phyloP scores from a whole-genome alignment of 2,888 invertebrate species.

The Epistrophella euchroma region DNA sequence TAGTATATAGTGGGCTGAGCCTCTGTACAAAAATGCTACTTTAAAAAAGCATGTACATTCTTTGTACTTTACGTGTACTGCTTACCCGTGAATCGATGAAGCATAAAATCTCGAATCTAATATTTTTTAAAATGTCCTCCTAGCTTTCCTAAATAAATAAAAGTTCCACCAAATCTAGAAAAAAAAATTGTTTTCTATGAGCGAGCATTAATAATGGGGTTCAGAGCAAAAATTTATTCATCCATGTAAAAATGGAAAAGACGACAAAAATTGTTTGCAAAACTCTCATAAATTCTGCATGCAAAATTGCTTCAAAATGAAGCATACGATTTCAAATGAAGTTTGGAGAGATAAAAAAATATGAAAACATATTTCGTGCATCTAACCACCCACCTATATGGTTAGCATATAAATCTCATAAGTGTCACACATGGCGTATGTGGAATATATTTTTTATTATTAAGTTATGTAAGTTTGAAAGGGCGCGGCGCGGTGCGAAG shows the following conservation, averaged over 20 bases:
- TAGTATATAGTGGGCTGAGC: too few relatives aligned
- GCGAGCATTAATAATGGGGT: conserved; percentile 19
- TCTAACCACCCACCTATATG: neutral
- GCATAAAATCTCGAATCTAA: too few relatives aligned
- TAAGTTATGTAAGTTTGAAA: neutral
- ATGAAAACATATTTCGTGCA: conserved; percentile 21
- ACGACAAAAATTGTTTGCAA: conserved; percentile 37
- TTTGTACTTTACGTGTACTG: too few relatives aligned
- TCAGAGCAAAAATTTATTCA: conserved; percentile 13
- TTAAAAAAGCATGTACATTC: too few relatives aligned
- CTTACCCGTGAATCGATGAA: too few relatives aligned
- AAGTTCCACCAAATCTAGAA: neutral
- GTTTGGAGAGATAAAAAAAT: neutral
- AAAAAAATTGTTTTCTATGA: neutral
- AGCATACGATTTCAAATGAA: neutral
- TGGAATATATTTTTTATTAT: conserved; percentile 26
- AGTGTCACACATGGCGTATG: conserved; percentile 21
- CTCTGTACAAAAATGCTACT: too few relatives aligned
- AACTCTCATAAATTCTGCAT: conserved; percentile 35
- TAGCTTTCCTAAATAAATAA: neutral
- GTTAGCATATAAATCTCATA: conserved; percentile 24
- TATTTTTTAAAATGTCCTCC: too few relatives aligned
- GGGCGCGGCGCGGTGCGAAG: neutral
- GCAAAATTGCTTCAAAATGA: conserved; percentile 18
- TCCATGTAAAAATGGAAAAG: conserved; percentile 35